phyloP scores from a whole-genome alignment of 2,888 invertebrate genomes.

The Scrobipalpa costella region DNA sequence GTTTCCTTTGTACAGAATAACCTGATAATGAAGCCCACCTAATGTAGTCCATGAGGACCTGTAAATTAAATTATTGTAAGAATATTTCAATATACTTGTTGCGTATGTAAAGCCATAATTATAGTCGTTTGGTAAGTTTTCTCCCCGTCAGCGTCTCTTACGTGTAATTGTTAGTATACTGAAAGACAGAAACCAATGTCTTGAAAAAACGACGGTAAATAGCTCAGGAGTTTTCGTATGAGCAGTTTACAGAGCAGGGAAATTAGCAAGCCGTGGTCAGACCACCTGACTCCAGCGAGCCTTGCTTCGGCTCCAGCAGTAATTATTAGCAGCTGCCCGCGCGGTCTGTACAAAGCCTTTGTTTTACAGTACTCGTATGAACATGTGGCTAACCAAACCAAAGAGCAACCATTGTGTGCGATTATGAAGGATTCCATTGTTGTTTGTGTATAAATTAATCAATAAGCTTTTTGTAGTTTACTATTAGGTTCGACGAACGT shows the following conservation, averaged over 20 bases:
- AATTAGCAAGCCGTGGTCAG: neutral
- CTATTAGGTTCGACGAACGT: too few species aligned
- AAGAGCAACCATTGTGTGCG: slow-evolving; percentile 1
- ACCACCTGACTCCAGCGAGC: slow-evolving; percentile 1
- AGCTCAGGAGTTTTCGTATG: too few species aligned
- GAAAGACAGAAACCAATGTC: too few species aligned
- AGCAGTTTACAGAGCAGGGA: too few species aligned
- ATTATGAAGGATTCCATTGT: neutral
- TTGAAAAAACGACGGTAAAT: too few species aligned
- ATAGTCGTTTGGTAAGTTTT: too few species aligned
- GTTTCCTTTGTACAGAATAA: slow-evolving; percentile 9
- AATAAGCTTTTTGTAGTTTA: neutral
- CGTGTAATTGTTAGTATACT: too few species aligned
- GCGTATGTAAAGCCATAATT: too few species aligned
- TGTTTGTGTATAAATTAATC: slow-evolving; percentile 1
- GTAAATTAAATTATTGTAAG: too few species aligned
- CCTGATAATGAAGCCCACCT: neutral
- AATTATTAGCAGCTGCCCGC: neutral
- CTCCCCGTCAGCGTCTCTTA: too few species aligned
- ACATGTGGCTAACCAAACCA: neutral
- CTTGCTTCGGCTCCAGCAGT: neutral
- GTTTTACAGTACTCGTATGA: neutral
- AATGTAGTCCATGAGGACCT: too few species aligned
- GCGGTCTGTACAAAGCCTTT: slow-evolving; percentile 1
- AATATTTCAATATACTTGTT: too few species aligned